These are phyloP conservation scores for Parnassius glacialis DNA, from an alignment of 2,888 invertebrate genomes.

Conservation along the genomic window DNA sequence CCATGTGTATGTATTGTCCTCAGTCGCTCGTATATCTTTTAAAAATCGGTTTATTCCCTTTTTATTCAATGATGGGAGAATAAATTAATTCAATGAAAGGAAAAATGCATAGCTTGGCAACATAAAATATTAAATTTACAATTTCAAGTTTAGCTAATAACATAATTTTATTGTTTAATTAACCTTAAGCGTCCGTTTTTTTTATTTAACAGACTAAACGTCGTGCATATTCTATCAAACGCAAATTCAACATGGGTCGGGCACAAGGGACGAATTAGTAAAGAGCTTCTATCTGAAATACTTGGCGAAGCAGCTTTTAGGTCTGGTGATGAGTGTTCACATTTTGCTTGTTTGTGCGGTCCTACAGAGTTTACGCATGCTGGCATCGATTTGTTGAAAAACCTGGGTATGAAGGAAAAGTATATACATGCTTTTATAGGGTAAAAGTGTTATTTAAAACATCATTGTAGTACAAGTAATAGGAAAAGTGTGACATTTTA, in stretches of 20 bases:
- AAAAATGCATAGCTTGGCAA: no score
- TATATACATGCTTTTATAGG: slow-evolving; percentile 74
- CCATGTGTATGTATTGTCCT: no score
- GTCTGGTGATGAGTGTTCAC: slow-evolving; percentile 46
- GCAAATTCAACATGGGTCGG: slow-evolving; percentile 83
- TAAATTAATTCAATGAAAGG: no score
- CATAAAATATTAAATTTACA: no score
- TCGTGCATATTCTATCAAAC: slow-evolving; percentile 87
- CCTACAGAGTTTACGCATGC: slow-evolving; percentile 68
- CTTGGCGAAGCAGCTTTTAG: slow-evolving; percentile 45
- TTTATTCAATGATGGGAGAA: no score
- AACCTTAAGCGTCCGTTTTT: no score
- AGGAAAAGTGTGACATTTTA: not conserved
- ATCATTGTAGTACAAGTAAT: not conserved
- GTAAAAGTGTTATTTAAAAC: slow-evolving; percentile 28
- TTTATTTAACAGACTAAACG: slow-evolving; percentile 74
- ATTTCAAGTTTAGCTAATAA: no score
- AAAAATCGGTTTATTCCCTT: no score
- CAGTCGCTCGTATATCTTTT: no score
- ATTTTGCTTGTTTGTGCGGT: slow-evolving; percentile 64
- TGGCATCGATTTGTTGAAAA: slow-evolving; percentile 54
- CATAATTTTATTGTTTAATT: no score
- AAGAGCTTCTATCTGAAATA: slow-evolving; percentile 46
- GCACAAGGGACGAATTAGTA: slow-evolving; percentile 74
- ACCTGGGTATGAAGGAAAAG: slow-evolving; percentile 55